These are phyloP conservation scores for Heterodera schachtii DNA, from an alignment of 1,140 invertebrate genomes.

Conservation along the genomic window DNA sequence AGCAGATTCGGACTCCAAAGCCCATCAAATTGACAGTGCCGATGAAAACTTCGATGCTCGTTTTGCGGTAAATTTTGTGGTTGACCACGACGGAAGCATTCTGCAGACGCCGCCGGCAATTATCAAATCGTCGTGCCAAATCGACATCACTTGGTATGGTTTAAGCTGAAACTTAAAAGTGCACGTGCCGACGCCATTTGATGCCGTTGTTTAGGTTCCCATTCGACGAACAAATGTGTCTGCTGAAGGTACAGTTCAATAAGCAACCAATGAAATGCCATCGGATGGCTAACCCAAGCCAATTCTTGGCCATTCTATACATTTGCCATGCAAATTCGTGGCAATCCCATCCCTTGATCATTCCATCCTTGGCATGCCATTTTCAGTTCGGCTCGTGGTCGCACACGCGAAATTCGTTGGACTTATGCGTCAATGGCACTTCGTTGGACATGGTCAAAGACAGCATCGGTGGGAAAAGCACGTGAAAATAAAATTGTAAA, in stretches of 20 bases:
- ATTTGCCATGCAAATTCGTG: too few species aligned
- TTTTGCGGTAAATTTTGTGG: conserved; percentile 94
- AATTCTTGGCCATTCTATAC: too few species aligned
- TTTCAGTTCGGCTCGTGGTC: conserved; percentile 90
- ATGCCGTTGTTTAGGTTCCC: conserved; percentile 41
- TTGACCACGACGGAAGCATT: conserved; percentile 84
- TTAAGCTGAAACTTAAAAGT: conserved; percentile 65
- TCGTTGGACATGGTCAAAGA: conserved; percentile 34
- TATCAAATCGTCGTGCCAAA: conserved; percentile 98
- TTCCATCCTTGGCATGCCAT: background rate
- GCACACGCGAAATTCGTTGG: conserved; percentile 79
- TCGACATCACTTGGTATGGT: conserved; percentile 88
- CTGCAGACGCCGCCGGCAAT: conserved; percentile 94
- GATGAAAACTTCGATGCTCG: conserved; percentile 98
- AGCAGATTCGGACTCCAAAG: too few species aligned
- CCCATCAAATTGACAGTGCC: conserved; percentile 68
- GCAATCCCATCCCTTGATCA: too few species aligned
- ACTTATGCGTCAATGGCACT: conserved; percentile 58
- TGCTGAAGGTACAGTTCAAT: conserved; percentile 59
- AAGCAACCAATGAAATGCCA: background rate
- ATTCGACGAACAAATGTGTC: conserved; percentile 68
- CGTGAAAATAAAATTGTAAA: background rate
- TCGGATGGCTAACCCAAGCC: too few species aligned
- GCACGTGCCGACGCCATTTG: background rate
- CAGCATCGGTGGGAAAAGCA: conserved; percentile 27